Conservation (phyloP, 2,113 vertebrate species). For the Colinus virginianus region DNA sequence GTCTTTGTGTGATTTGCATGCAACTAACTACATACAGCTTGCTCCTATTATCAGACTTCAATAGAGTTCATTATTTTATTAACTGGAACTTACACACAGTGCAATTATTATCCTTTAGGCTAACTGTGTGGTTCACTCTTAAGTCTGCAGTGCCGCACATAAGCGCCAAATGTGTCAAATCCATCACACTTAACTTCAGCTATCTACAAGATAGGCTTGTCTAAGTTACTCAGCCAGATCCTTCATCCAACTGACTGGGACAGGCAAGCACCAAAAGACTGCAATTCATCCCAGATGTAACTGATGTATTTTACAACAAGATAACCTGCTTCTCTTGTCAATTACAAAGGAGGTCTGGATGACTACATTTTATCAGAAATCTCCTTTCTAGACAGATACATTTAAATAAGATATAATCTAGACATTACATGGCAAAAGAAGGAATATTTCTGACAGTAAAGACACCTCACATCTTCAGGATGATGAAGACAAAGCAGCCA, state of each 20-base stretch:
- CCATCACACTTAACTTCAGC: conserved; percentile 6
- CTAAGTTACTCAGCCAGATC: background rate
- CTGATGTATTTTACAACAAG: background rate
- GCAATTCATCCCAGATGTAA: background rate
- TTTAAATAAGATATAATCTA: background rate
- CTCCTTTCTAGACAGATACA: background rate
- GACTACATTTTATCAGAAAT: background rate
- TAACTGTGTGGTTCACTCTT: background rate
- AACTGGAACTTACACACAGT: background rate
- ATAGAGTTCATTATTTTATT: background rate
- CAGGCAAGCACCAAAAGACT: background rate
- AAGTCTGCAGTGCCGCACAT: background rate
- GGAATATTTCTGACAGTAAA: background rate
- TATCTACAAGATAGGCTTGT: background rate
- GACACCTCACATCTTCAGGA: background rate
- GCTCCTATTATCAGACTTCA: background rate
- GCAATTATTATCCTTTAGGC: background rate
- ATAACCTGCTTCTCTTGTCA: background rate
- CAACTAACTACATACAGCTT: background rate
- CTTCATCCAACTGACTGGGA: background rate
- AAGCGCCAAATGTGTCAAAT: background rate
- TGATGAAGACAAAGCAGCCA: background rate
- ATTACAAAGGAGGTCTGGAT: background rate
- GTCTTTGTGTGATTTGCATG: background rate
- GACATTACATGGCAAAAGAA: background rate